Base-by-base conservation (phyloP, 2,888 invertebrate genomes). In the Creontiades dilutus region DNA sequence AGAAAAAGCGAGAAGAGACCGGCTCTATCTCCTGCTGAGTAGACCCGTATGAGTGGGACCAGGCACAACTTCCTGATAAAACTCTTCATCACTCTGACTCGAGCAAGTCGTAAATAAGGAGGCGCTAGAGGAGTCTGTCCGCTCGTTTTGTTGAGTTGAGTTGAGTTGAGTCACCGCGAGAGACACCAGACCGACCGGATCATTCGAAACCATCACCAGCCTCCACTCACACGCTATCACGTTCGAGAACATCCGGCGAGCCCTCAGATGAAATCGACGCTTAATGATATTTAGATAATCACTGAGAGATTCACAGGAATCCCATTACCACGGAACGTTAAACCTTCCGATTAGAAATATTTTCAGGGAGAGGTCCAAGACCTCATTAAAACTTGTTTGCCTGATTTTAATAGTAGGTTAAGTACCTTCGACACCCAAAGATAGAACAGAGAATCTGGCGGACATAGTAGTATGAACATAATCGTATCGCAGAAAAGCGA, bases 61-160 rank as follows among this genome's bases (percentile, higher is more conserved):
- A 16, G 52, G 13, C 16, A 14, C n/a, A n/a, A n/a, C n/a, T 57
- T 57, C 57, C 57, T 57, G 57, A 57, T n/a, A 57, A n/a, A n/a
- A 57, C 57, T 14, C n/a, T 57, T n/a, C 57, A 57, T 16, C 57
- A n/a, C 57, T 16, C 57, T 57, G 57, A 57, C 57, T 57, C 57
- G 57, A 7, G n/a, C 57, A 57, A 0, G 57, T 57, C 57, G 57
- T 57, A 57, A 57, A 57, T 57, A n/a, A 16, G n/a, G 57, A 16
- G n/a, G 57, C 57, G 16, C 57, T 57, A 16, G 57, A 57, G n/a
- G 57, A 1, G 5, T 0, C 0, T n/a, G 57, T 57, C n/a, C 57
- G 57, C n/a, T 57, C 57, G 7, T 37, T 37, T 37, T 37, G n/a
- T n/a, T n/a, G n/a, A n/a, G n/a, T n/a, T n/a, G n/a, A n/a, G n/a